Evolutionary conservation across 2,797 vertebrate genomes (phyloP), one percentile per base, ranked within the genome.

Genomic region (Platyrinchus mystaceus): DNA sequence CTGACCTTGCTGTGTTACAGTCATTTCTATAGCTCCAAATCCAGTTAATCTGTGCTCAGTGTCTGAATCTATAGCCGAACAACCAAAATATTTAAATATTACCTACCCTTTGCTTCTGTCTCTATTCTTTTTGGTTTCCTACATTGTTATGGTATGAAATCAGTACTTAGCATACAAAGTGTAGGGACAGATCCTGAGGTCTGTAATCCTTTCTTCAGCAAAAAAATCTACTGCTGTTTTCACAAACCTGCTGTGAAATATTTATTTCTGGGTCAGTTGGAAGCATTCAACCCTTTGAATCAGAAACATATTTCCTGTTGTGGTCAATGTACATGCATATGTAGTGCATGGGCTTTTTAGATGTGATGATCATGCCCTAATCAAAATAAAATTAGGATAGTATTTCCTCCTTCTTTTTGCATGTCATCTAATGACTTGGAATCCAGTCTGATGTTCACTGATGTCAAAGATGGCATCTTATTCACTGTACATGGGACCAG

Each of bases 1-100:
- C 95, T 95, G 95, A 96, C 96, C 89, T 96, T 96, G 94, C 87
- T 90, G 73, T 52, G 47, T 74, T 90, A 76, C 63, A 79, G 76
- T 81, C n/a, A 84, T 67, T 93, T 79, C 92, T 94, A 43, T 24
- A 84, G 85, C n/a, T 89, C 52, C 77, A 88, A 84, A 90, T 91
- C 73, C 52, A 88, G 55, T 91, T 93, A 74, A 86, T 78, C 91
- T 94, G 50, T 78, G 82, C 44, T 91, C 69, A 63, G 32, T 39
- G 50, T 37, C 91, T 88, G 74, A 84, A 87, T 90, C 78, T 73
- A 93, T 60, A 92, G 70, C 69, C 23, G 9, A 92, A 69, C 62
- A 84, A 78, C 43, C 44, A 68, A 93, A 92, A 94, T 69, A 86
- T 86, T 89, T 92, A 73, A 92, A 79, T 91, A 91, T 67, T 78